Base-by-base conservation (phyloP, 2,797 vertebrate species). In the Poeciliopsis paucimaculata region DNA sequence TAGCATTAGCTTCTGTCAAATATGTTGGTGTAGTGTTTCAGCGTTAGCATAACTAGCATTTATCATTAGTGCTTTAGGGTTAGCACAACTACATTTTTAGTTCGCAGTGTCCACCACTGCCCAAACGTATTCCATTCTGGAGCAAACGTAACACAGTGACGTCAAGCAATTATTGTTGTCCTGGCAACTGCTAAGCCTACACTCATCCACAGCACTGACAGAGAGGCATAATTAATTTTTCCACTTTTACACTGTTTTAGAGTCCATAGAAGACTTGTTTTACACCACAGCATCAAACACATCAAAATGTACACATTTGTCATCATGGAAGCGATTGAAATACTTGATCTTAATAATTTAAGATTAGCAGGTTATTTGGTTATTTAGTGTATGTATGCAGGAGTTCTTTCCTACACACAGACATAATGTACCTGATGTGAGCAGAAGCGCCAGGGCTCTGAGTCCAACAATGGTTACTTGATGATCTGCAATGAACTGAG, bases 391-490 rank as follows among this genome's bases (percentile, higher is more conserved):
- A 70, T 43, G 39, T 43, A 70, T 41, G 12, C 39, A 70, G 5
- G 23, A 43, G 66, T 13, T 41, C 20, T 43, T 70, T n/a, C 39
- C 39, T 13, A 12, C 12, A 28, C 13, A 46, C 26, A 51, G 39
- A 18, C 46, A 26, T 62, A 16, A 1, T 12, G 26, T 89, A 99
- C 98, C 97, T 96, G 97, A 98, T 88, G 86, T 93, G 51, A 99
- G 96, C n/a, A 99, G 96, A 1, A 96, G 94, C 46, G 96, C 96
- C 93, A 99, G 93, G 16, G 96, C 94, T 91, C 96, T 94, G n/a
- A 99, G 94, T 76, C 96, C 97, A 75, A 96, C 89, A 84, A 92
- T 87, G 70, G 95, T 93, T 82, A 98, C 94, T 53, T 84, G 93
- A 47, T 90, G 26, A 85, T 97, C 96, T 75, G 92, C 75, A 74